Percentiles rank a stretch among this genome's conserved stretches.
phyloP scores from a whole-genome alignment of 1,140 invertebrate species.

The Hypothenemus hampei region DNA sequence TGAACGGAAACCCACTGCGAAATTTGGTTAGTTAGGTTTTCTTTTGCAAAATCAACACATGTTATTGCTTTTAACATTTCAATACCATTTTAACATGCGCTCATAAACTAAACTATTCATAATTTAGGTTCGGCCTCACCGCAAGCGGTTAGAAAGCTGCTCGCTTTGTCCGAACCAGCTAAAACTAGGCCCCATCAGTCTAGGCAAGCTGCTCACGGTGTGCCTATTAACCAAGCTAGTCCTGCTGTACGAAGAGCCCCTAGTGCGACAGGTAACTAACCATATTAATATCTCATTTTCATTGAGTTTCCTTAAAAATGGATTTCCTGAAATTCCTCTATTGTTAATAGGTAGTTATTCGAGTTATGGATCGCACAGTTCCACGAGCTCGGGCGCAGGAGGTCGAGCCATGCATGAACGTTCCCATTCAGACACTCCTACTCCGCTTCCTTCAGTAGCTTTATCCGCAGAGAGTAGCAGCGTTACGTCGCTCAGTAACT shows the following conservation, averaged over 20 bases:
- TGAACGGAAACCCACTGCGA: conserved; percentile 58
- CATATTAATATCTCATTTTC: conserved; percentile 4
- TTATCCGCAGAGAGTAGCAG: conserved; percentile 92
- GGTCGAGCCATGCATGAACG: conserved; percentile 69
- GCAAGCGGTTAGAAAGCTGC: conserved; percentile 88
- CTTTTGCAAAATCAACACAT: too few species aligned
- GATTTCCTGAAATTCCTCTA: not conserved
- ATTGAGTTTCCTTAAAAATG: too few species aligned
- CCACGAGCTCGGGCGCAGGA: conserved; percentile 39
- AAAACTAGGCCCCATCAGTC: conserved; percentile 86
- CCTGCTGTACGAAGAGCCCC: conserved; percentile 46
- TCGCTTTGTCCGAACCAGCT: conserved; percentile 78
- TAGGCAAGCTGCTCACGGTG: conserved; percentile 53
- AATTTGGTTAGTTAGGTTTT: conserved; percentile 64
- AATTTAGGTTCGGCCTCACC: conserved; percentile 83
- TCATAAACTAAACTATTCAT: not conserved
- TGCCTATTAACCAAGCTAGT: conserved; percentile 49
- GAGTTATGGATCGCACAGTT: conserved; percentile 43
- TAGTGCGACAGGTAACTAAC: conserved; percentile 42
- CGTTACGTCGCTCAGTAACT: conserved; percentile 86
- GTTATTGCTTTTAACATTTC: too few species aligned
- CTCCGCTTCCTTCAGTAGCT: conserved; percentile 79
- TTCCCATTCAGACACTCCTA: conserved; percentile 85
- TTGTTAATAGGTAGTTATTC: conserved; percentile 41
- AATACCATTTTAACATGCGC: conserved; percentile 10